Evolutionary conservation across 2,888 invertebrate species (phyloP).

Genomic region (Bugula neritina): DNA sequence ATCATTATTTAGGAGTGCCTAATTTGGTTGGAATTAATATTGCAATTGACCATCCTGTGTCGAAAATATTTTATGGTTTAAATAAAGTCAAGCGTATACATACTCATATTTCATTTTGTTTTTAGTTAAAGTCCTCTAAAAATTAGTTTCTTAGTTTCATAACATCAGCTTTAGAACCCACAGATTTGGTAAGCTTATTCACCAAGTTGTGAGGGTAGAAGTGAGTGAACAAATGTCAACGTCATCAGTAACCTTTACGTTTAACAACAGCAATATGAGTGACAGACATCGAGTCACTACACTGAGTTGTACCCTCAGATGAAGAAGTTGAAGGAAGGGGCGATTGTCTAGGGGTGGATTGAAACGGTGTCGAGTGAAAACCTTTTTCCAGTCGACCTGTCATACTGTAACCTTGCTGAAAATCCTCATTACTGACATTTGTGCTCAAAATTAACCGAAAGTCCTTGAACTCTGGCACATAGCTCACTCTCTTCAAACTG

Average conservation of each 20-base stretch:
- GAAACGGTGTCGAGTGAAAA: constrained; percentile 26
- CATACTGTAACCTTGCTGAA: constrained; percentile 84
- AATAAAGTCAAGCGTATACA: too few relatives aligned
- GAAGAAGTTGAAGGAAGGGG: background rate
- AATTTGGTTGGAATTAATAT: too few relatives aligned
- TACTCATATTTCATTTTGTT: too few relatives aligned
- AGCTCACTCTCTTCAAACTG: background rate
- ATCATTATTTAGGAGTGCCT: too few relatives aligned
- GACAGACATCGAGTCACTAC: constrained; percentile 70
- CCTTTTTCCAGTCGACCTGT: constrained; percentile 78
- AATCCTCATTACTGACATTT: constrained; percentile 76
- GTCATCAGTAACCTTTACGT: constrained; percentile 64
- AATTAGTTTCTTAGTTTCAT: too few relatives aligned
- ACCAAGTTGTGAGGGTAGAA: too few relatives aligned
- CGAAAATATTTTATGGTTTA: too few relatives aligned
- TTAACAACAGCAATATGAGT: constrained; percentile 82
- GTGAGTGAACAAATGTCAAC: too few relatives aligned
- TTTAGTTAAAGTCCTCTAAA: too few relatives aligned
- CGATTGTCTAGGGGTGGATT: constrained; percentile 55
- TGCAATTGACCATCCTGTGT: too few relatives aligned
- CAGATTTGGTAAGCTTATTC: too few relatives aligned
- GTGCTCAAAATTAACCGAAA: constrained; percentile 68
- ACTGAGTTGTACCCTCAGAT: background rate
- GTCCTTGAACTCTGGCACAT: background rate
- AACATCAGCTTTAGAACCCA: too few relatives aligned